These are phyloP conservation scores for Hydroisotoma schaefferi DNA, from an alignment of 2,888 invertebrate species.

Conservation along the genomic window DNA sequence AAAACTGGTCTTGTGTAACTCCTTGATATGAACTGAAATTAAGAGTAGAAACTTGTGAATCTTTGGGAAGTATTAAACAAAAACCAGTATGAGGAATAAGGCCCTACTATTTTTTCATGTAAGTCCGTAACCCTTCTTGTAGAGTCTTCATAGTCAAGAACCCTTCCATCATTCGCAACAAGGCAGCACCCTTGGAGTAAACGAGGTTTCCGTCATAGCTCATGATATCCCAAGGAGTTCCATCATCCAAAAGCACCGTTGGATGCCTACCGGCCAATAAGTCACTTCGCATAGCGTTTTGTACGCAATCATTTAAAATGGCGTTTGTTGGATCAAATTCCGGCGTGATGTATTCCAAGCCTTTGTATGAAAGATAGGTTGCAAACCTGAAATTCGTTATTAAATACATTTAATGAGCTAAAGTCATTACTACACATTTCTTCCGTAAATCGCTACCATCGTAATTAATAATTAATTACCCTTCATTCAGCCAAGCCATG, in stretches of 20 bases:
- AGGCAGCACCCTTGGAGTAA: conserved; percentile 53
- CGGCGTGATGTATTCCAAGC: conserved; percentile 54
- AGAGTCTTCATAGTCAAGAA: conserved; percentile 59
- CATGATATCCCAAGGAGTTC: conserved; percentile 38
- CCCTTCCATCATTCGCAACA: conserved; percentile 60
- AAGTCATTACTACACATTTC: neutral
- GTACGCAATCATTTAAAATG: conserved; percentile 28
- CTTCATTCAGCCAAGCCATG: conserved; percentile 12
- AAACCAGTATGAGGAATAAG: neutral
- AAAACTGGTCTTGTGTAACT: conserved; percentile 65
- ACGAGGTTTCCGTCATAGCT: conserved; percentile 28
- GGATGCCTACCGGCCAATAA: conserved; percentile 33
- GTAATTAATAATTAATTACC: neutral
- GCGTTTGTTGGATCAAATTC: conserved; percentile 38
- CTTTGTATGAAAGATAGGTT: conserved; percentile 65
- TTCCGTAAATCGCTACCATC: neutral
- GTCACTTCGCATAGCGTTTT: conserved; percentile 36
- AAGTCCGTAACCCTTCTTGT: conserved; percentile 57
- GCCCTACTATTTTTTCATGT: conserved; percentile 47
- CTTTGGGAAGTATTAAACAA: neutral
- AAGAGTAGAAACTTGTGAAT: neutral
- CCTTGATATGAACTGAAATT: conserved; percentile 54
- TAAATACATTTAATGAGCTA: neutral
- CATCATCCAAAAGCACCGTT: conserved; percentile 34
- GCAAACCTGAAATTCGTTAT: conserved; percentile 60